Evolutionary conservation across 30 jellyfish, hydroid and myxozoan species (phyloP), one percentile per base, ranked within the genome.

Genomic region (Aurelia sp.): DNA sequence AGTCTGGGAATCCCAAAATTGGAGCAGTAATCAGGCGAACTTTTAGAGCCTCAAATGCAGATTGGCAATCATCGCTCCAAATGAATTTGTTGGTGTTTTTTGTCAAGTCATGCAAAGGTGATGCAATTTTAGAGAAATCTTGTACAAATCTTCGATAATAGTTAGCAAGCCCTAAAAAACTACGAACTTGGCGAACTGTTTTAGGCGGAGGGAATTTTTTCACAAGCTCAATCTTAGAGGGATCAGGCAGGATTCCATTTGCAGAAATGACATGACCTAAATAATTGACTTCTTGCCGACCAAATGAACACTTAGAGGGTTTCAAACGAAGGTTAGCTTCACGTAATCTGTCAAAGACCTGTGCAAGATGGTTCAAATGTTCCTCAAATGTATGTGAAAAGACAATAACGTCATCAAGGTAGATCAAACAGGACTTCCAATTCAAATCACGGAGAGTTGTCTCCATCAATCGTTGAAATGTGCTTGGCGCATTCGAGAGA

Each of bases 141-240:
- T 19, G 30, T 5, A 72, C 83, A 41, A 72, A 72, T 13, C 83
- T n/a, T 15, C 83, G 83, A 72, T 72, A 72, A 24, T 72, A 72
- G 11, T 40, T 35, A 6, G 40, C 24, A 72, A 72, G 83, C 13
- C 83, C 83, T 5, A 72, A 20, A 17, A 72, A 72, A 17, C 83
- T 72, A 13, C 68, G 30, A n/a, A 72, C 83, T 24, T 72, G 71
- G 13, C 40, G 8, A 12, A 50, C 83, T 15, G 65, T 24, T 17
- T 7, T 9, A 7, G 83, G 77, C 2, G 4, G 30, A 12, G 83
- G 83, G n/a, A 72, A 72, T 0, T 31, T 10, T 4, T 41, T 8
- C 0, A 72, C 83, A 5, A 19, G 10, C 18, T 50, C 13, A 5
- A 50, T 30, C 4, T 72, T 72, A 5, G 9, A 5, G 12, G 65